Conservation (phyloP, 2,888 invertebrate species). For the Thysanoteuthis rhombus region DNA sequence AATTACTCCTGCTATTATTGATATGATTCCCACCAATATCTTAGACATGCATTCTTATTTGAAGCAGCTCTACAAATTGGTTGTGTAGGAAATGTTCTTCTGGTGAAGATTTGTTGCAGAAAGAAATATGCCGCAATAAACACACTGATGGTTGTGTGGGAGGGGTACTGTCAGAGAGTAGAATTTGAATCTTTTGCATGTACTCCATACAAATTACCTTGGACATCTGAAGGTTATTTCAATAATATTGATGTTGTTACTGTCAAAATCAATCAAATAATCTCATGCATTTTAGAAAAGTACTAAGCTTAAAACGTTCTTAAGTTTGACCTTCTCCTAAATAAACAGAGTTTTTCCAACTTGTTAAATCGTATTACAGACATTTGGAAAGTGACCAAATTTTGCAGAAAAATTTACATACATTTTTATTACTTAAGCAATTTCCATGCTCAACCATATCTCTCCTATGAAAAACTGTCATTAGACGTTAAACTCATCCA, state of each 20-base stretch:
- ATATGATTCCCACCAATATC: neutral
- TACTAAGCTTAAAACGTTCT: neutral
- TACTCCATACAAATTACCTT: conserved; percentile 12
- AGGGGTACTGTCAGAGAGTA: neutral
- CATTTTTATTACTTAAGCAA: no score
- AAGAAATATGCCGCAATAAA: neutral
- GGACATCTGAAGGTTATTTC: neutral
- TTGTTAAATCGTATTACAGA: no score
- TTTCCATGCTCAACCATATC: no score
- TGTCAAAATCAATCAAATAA: neutral
- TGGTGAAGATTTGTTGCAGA: neutral
- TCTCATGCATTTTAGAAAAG: neutral
- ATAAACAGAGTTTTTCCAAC: neutral
- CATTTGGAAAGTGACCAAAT: no score
- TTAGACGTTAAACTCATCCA: no score
- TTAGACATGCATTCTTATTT: neutral
- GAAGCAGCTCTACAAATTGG: neutral
- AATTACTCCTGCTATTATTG: no score
- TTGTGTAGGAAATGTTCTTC: neutral
- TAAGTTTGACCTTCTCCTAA: neutral
- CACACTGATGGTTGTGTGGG: neutral
- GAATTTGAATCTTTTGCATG: neutral
- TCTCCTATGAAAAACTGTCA: no score
- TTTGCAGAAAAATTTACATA: no score
- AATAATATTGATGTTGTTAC: neutral